Evolutionary conservation across 2,888 invertebrate species (phyloP), one percentile per base, ranked within the genome.

Genomic region (Lydus trimaculatus): DNA sequence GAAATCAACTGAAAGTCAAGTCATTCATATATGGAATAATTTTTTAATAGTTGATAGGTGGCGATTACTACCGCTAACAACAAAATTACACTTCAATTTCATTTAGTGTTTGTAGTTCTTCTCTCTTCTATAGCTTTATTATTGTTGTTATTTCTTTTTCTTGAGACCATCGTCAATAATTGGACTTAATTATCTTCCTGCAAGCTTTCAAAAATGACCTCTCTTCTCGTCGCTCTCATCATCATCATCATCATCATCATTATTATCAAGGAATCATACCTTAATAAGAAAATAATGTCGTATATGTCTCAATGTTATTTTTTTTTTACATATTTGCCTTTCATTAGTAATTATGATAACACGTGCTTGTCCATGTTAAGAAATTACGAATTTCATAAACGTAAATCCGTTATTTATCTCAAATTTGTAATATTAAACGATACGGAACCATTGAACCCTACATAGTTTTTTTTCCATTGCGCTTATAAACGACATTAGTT

Each of bases 391-490:
- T 43, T 43, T 43, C 43, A 8, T 43, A n/a, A n/a, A 66, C 64
- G 69, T 67, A 43, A 43, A 68, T 71, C 71, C 69, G 73, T 73
- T 70, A 70, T 66, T 17, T n/a, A 43, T 8, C 17, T 43, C 13
- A 15, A 59, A 64, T 64, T 72, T 68, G 63, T 64, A 58, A 64
- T 65, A 60, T 31, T 65, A 69, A 67, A 71, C 69, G 73, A 69
- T 73, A 69, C 59, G 58, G 64, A 69, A 70, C 72, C 72, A 72
- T 65, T 64, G 70, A 66, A 66, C 70, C 64, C 43, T 33, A 52
- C n/a, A n/a, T n/a, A n/a, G n/a, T n/a, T 70, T 67, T 70, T 72
- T 66, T n/a, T 5, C 8, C 8, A n/a, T n/a, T 43, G 7, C 17
- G 61, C 64, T 67, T 59, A 36, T n/a, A 64, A 67, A 64, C 59